Evolutionary conservation across 2,888 invertebrate species (phyloP), one percentile per base, ranked within the genome.

Genomic region (Andrena bicolor): DNA sequence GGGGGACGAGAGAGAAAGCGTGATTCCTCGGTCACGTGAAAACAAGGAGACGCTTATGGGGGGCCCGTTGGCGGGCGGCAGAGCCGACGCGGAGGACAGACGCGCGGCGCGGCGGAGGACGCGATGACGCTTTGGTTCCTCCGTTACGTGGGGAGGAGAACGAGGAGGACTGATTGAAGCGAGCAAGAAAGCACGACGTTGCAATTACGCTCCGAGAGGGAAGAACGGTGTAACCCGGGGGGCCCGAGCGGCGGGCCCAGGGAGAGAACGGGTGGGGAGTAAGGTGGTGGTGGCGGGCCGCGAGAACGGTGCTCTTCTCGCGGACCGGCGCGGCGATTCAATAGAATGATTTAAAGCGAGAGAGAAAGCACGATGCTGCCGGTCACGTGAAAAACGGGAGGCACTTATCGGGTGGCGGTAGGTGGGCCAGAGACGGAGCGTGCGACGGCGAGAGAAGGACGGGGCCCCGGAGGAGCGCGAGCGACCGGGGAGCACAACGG

Each of bases 81-180:
- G 83, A 83, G 26, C 48, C 16, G 35, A n/a, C 20, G 26, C 32
- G 66, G 61, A 73, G 79, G 75, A 74, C 10, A 13, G 48, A 32
- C 48, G 48, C n/a, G 7, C 6, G 35, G 8, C 1, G 5, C 23
- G 53, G 48, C 71, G 70, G 56, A 68, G 63, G 61, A 23, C 23
- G 79, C 70, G 82, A 82, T 51, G 63, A 80, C 82, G 71, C 76
- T 41, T 16, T 26, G 80, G 66, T 82, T 82, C 75, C 80, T 82
- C 51, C 51, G 71, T 68, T 65, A 53, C 66, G 66, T 66, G 71
- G 66, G 49, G 28, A 51, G 61, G 56, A 48, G 53, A 35, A 66
- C 56, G 70, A 32, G 20, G 58, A 70, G 60, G 23, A 51, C 48
- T 41, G 32, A 65, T 23, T 35, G 61, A 80, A 75, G 63, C 41